Base-by-base conservation (phyloP, 2,113 vertebrate species). In the Chaetorhynchus papuensis region DNA sequence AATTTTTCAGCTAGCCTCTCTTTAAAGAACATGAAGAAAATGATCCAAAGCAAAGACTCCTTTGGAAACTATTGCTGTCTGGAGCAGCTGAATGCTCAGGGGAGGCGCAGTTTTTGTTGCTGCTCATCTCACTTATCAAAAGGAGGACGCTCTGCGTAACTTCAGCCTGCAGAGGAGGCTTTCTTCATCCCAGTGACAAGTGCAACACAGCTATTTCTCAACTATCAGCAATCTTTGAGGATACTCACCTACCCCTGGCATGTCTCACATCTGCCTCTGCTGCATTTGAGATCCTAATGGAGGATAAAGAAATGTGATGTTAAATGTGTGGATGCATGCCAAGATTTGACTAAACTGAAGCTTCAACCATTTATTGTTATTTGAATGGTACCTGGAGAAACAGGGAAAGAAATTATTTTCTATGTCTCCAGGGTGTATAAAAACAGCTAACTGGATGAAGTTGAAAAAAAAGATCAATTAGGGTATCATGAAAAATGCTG, bases 401-500 rank as follows among this genome's bases (percentile, higher is more conserved):
- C 10, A 74, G 26, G 28, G 24, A 65, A 84, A 79, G 15, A 82
- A 91, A 85, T 72, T 45, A 68, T 89, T 91, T 91, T 19, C 31
- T 53, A 4, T 57, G 16, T 61, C 87, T 79, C 9, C 44, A 72
- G 61, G 83, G n/a, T 50, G 14, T 76, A 53, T 23, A 72, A 82
- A 91, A 61, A 1, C 17, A 64, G 44, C 27, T 84, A 85, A 87
- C 26, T 49, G 21, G 53, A 82, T 87, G 49, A 91, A 82, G 33
- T 10, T 72, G 17, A 18, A 71, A 87, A 87, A 87, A 56, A 83
- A 60, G 5, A 82, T 95, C 63, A 83, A 37, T 87, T 87, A 79
- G 5, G 3, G 9, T 76, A 72, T 65, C 59, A 82, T 42, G 57
- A 83, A 59, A 92, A 89, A 53, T 56, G 14, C 74, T 79, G 31